phyloP scores from a whole-genome alignment of 2,113 vertebrate genomes.

The Ptilorrhoa leucosticta region DNA sequence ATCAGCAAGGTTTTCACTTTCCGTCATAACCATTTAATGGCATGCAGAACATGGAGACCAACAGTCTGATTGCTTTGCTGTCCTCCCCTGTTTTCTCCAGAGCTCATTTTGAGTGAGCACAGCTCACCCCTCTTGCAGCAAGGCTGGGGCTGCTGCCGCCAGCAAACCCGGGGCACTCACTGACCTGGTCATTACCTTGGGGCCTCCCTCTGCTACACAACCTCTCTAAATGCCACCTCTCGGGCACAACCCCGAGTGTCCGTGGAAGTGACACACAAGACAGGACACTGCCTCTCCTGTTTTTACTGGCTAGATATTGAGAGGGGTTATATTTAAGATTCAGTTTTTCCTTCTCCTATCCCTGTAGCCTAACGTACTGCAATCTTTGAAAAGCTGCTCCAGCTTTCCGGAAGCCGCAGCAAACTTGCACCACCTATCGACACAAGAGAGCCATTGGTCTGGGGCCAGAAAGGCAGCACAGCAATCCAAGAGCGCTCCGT shows the following conservation, averaged over 20 bases:
- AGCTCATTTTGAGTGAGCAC: neutral
- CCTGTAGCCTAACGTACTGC: neutral
- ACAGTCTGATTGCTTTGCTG: neutral
- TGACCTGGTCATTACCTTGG: neutral
- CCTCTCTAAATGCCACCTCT: neutral
- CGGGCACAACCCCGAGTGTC: neutral
- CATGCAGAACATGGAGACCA: neutral
- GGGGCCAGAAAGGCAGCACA: neutral
- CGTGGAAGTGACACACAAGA: neutral
- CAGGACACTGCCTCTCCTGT: neutral
- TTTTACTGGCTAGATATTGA: neutral
- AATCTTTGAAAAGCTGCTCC: neutral
- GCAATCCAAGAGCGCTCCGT: neutral
- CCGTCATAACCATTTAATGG: neutral
- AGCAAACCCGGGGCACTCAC: neutral
- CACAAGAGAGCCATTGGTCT: neutral
- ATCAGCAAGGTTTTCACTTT: constrained; percentile 20
- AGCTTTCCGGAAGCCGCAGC: neutral
- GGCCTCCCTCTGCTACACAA: neutral
- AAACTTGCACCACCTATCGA: constrained; percentile 43
- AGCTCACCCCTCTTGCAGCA: neutral
- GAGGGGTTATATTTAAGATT: neutral
- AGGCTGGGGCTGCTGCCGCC: neutral
- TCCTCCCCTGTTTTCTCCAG: neutral
- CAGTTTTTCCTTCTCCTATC: neutral